These are phyloP conservation scores for Panurus biarmicus DNA, from an alignment of 2,113 vertebrate genomes.

Conservation along the genomic window DNA sequence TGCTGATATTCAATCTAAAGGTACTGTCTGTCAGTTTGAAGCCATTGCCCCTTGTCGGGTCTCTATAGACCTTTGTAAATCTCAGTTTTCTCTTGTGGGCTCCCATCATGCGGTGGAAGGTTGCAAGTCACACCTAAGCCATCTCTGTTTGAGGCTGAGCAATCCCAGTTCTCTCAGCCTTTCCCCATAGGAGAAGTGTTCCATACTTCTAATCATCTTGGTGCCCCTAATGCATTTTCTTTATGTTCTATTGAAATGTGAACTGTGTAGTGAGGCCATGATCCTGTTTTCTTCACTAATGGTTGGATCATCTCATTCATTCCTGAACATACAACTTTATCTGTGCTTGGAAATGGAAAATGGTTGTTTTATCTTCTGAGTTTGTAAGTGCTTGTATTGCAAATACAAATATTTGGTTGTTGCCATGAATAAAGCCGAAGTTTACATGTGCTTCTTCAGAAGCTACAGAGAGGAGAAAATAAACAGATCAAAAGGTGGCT, in stretches of 20 bases:
- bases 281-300: not conserved
- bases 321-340: not conserved
- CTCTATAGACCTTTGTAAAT: not conserved
- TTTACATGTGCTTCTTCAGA: not conserved
- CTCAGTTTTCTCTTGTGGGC: not conserved
- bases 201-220: not conserved
- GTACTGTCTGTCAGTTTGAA: not conserved
- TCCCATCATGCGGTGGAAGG: not conserved
- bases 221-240: not conserved
- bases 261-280: not conserved
- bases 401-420: not conserved
- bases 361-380: not conserved
- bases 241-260: not conserved
- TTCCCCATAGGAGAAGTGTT: not conserved
- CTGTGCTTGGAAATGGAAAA: not conserved
- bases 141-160: not conserved
- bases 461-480: not conserved
- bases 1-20: not conserved
- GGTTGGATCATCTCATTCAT: not conserved
- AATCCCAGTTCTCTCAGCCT: not conserved
- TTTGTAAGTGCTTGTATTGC: not conserved
- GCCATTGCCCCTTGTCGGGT: not conserved
- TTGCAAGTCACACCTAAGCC: not conserved
- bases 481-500: not conserved
- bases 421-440: not conserved